A percentile compares a stretch with the other conserved stretches of the same genome.
Conservation (phyloP, 2,113 vertebrate genomes). For the Apodemus speciosus region DNA sequence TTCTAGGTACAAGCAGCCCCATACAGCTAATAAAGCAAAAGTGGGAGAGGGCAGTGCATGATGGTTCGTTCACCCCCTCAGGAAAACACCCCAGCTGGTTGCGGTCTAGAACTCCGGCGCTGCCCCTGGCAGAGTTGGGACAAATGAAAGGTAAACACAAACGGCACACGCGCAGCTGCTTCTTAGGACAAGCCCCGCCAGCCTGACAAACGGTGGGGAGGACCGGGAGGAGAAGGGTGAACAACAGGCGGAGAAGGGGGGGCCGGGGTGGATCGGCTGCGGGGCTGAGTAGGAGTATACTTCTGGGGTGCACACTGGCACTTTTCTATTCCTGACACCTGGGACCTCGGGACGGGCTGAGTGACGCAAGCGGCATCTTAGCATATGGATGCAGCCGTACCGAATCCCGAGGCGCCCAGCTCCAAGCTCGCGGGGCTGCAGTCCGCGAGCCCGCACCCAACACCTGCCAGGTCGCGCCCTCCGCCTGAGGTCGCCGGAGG, state of each 20-base stretch:
- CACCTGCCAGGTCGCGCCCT: not conserved
- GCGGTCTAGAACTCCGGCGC: not conserved
- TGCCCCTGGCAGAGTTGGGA: not conserved
- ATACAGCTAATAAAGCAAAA: not conserved
- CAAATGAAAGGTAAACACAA: not conserved
- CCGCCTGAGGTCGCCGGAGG: not conserved
- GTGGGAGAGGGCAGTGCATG: not conserved
- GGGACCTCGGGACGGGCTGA: not conserved
- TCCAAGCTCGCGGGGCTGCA: not conserved
- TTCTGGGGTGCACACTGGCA: not conserved
- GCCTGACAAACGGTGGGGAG: not conserved
- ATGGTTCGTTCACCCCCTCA: constrained; percentile 32
- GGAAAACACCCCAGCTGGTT: not conserved
- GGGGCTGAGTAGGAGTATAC: not conserved
- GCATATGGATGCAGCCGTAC: not conserved
- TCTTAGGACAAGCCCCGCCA: not conserved
- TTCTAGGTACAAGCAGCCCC: not conserved
- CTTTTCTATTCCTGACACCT: not conserved
- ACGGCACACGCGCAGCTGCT: not conserved
- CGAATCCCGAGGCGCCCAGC: not conserved
- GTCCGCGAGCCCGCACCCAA: not conserved
- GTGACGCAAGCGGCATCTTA: not conserved
- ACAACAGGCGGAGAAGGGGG: not conserved
- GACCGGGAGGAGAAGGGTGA: not conserved
- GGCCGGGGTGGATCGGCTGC: not conserved